These are phyloP conservation scores for Germaria angustata DNA, from an alignment of 2,888 invertebrate genomes.

Conservation along the genomic window DNA sequence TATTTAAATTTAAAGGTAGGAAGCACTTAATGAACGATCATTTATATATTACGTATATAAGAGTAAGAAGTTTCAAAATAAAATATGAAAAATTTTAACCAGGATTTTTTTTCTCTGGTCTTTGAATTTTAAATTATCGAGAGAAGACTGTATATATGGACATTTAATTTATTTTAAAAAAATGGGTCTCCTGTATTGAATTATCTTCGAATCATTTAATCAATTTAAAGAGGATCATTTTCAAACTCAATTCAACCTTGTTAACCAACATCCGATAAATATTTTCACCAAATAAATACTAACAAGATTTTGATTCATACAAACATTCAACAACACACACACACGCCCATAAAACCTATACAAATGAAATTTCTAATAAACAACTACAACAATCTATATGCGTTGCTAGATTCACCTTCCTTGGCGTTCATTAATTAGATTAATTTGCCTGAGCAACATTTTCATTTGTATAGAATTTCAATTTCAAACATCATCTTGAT, in stretches of 20 bases:
- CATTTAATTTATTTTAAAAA: too few relatives aligned
- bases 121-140: too few relatives aligned
- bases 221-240: too few relatives aligned
- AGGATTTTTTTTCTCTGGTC: too few relatives aligned
- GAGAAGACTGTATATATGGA: too few relatives aligned
- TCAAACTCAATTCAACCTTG: conserved; percentile 1
- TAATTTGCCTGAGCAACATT: not conserved
- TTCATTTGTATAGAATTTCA: conserved; percentile 6
- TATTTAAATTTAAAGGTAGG: too few relatives aligned
- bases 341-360: not conserved
- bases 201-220: too few relatives aligned
- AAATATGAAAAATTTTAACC: too few relatives aligned
- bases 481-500: not conserved
- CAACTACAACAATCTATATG: not conserved
- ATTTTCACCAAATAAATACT: not conserved
- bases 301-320: not conserved
- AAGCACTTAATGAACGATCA: too few relatives aligned
- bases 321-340: not conserved
- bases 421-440: conserved; percentile 27
- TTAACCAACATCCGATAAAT: conserved; percentile 28
- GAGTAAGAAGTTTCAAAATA: too few relatives aligned
- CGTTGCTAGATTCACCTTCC: conserved; percentile 38
- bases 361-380: not conserved
- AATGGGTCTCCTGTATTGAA: too few relatives aligned
- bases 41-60: too few relatives aligned